Percentiles rank a stretch among this genome's conserved stretches.
These are phyloP conservation scores for Phocides pigmalion DNA, from an alignment of 1,140 invertebrate genomes.

Conservation along the genomic window DNA sequence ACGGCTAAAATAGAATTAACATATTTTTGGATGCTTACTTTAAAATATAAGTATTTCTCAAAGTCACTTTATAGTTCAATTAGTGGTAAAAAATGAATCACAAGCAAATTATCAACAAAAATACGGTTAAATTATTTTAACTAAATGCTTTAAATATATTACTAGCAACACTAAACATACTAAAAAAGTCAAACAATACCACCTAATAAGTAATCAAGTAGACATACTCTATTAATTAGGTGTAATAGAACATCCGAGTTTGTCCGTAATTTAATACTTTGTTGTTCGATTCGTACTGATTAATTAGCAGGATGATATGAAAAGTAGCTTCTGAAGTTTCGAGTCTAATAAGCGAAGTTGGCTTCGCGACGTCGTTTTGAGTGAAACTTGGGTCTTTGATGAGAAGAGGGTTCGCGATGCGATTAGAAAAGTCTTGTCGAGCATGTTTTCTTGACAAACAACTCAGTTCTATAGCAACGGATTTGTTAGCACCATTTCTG, in stretches of 20 bases:
- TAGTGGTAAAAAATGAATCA: no score
- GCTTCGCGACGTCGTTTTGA: slow-evolving; percentile 38
- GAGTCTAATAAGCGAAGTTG: slow-evolving; percentile 37
- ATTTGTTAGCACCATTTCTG: slow-evolving; percentile 16
- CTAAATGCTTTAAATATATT: no score
- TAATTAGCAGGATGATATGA: slow-evolving; percentile 43
- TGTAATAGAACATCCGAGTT: slow-evolving; percentile 24
- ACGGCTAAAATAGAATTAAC: no score
- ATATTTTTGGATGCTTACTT: no score
- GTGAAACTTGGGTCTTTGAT: slow-evolving; percentile 38
- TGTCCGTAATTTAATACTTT: slow-evolving; percentile 38
- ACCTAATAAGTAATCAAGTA: no score
- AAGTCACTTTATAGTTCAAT: no score
- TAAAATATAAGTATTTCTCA: no score
- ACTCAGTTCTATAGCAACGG: slow-evolving; percentile 14
- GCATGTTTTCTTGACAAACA: slow-evolving; percentile 34
- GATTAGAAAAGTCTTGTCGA: slow-evolving; percentile 30
- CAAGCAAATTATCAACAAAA: no score
- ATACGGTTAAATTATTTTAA: no score
- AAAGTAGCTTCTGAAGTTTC: slow-evolving; percentile 38
- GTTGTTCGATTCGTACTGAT: slow-evolving; percentile 41
- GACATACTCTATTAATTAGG: slow-evolving; percentile 31
- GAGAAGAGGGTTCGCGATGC: slow-evolving; percentile 28
- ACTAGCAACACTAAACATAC: no score
- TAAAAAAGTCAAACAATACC: no score